Percentiles rank a stretch among this genome's conserved stretches.
phyloP scores from a whole-genome alignment of 2,888 invertebrate species.

The Hofmannophila pseudospretella region DNA sequence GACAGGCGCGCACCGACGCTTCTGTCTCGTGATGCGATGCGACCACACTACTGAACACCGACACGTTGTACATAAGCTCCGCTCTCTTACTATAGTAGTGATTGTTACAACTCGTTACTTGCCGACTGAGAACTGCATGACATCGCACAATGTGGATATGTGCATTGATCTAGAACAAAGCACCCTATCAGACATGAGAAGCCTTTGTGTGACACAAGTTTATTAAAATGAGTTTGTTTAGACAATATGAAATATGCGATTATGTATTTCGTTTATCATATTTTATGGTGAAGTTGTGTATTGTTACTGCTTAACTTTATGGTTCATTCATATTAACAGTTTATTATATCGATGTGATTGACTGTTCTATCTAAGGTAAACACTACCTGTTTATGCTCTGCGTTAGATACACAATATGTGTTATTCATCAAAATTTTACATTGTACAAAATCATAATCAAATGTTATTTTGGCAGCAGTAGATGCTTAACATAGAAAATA shows the following conservation, averaged over 20 bases:
- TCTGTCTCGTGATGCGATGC: slow-evolving; percentile 49
- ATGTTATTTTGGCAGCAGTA: neutral
- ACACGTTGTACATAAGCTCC: slow-evolving; percentile 69
- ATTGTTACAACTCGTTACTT: slow-evolving; percentile 51
- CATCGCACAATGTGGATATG: slow-evolving; percentile 58
- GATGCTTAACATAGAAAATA: neutral
- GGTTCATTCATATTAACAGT: slow-evolving; percentile 25
- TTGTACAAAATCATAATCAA: neutral
- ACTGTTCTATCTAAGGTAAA: slow-evolving; percentile 25
- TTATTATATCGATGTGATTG: slow-evolving; percentile 36
- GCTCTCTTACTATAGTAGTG: slow-evolving; percentile 56
- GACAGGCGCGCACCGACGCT: slow-evolving; percentile 69
- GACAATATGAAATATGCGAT: slow-evolving; percentile 20
- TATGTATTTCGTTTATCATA: slow-evolving; percentile 23
- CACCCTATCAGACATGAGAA: slow-evolving; percentile 47
- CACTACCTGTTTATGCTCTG: slow-evolving; percentile 8
- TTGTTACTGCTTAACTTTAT: slow-evolving; percentile 34
- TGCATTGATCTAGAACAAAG: slow-evolving; percentile 56
- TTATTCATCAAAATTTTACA: slow-evolving; percentile 1
- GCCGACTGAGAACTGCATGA: slow-evolving; percentile 62
- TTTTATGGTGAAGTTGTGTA: slow-evolving; percentile 35
- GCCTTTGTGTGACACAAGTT: slow-evolving; percentile 43
- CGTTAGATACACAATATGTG: slow-evolving; percentile 8
- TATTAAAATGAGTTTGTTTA: slow-evolving; percentile 12
- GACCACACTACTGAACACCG: slow-evolving; percentile 38